phyloP scores from a whole-genome alignment of 2,113 vertebrate species.

The Condylura cristata region DNA sequence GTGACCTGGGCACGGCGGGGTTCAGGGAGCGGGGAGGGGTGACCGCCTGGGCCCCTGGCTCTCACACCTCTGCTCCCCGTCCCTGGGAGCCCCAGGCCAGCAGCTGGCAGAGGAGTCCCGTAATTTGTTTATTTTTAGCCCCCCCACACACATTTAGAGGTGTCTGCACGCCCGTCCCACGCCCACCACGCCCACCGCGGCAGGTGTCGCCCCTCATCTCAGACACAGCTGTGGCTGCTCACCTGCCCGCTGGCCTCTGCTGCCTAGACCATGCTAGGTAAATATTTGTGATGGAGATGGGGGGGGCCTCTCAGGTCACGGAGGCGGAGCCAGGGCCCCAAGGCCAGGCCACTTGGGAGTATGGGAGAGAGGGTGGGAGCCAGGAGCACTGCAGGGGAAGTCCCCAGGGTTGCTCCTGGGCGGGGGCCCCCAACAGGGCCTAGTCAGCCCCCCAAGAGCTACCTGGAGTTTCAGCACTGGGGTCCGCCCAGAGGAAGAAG shows the following conservation, averaged over 20 bases:
- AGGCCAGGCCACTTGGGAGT: conserved; percentile 29
- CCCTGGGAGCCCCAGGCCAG: background rate
- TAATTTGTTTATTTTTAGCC: background rate
- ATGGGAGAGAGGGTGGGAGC: background rate
- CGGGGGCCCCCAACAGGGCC: background rate
- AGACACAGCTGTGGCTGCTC: background rate
- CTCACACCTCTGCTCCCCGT: background rate
- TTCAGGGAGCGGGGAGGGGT: background rate
- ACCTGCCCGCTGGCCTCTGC: background rate
- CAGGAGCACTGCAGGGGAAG: background rate
- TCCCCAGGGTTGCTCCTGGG: too few species aligned
- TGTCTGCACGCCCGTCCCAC: background rate
- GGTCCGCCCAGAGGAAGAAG: background rate
- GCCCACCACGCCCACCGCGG: background rate
- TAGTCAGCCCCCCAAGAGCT: background rate
- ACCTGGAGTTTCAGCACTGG: background rate
- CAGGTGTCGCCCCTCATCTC: background rate
- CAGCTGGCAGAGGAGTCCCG: background rate
- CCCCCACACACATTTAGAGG: background rate
- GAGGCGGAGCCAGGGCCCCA: conserved; percentile 20
- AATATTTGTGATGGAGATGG: conserved; percentile 49
- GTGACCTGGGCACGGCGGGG: background rate
- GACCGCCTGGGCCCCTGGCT: background rate
- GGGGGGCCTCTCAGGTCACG: background rate
- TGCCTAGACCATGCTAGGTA: conserved; percentile 34